phyloP scores from a whole-genome alignment of 2,113 vertebrate genomes.

The Alethe castanea region DNA sequence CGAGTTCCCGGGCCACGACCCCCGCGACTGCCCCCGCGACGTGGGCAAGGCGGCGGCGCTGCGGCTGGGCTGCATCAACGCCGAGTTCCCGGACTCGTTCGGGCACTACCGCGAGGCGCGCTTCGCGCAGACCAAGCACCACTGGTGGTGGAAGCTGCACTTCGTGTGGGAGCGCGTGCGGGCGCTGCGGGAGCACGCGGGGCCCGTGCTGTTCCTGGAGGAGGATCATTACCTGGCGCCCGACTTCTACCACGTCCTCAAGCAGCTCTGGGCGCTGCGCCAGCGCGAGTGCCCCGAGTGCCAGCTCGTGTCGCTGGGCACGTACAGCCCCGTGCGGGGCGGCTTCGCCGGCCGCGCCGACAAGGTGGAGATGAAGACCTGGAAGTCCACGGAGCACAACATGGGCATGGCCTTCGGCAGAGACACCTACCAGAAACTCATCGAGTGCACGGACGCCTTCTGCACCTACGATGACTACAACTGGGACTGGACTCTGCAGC shows the following conservation, averaged over 20 bases:
- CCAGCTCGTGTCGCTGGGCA: constrained; percentile 89
- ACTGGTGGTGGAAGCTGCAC: constrained; percentile 99
- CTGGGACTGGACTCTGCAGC: constrained; percentile 99
- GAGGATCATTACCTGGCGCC: constrained; percentile 94
- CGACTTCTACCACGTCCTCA: constrained; percentile 89
- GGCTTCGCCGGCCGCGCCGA: constrained; percentile 85
- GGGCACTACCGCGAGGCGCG: constrained; percentile 96
- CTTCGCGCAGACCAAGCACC: constrained; percentile 97
- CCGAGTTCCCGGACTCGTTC: constrained; percentile 94
- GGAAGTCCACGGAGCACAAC: constrained; percentile 99
- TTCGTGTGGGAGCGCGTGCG: constrained; percentile 93
- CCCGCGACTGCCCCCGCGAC: constrained; percentile 92
- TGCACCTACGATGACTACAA: constrained; percentile 99
- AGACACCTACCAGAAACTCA: constrained; percentile 87
- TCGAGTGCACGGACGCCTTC: constrained; percentile 93
- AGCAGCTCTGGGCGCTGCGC: constrained; percentile 81
- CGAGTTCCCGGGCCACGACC: constrained; percentile 95
- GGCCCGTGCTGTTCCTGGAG: constrained; percentile 89
- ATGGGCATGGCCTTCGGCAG: constrained; percentile 94
- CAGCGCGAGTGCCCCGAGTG: constrained; percentile 86
- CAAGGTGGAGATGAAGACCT: constrained; percentile 92
- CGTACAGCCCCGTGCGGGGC: constrained; percentile 80
- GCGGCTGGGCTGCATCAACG: constrained; percentile 92
- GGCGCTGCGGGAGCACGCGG: constrained; percentile 80
- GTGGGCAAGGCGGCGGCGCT: constrained; percentile 85